Conservation (phyloP, 1,140 invertebrate genomes). For the Chionoecetes opilio region DNA sequence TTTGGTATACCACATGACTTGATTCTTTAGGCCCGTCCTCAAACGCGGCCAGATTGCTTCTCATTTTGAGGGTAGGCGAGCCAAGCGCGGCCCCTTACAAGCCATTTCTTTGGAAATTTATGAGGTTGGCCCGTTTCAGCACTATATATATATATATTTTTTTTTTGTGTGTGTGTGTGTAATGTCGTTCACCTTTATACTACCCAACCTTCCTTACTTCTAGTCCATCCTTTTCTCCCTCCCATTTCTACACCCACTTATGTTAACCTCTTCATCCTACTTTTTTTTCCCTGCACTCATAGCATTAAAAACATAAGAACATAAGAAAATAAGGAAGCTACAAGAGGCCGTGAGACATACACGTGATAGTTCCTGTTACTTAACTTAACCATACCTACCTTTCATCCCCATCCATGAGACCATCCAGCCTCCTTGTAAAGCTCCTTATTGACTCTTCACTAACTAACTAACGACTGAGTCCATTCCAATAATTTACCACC, state of each 20-base stretch:
- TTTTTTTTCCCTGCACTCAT: neutral
- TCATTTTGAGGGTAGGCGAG: constrained; percentile 44
- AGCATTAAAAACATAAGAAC: no score
- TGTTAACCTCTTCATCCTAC: neutral
- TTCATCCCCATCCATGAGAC: no score
- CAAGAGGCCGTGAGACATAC: no score
- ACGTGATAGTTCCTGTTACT: no score
- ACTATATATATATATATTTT: constrained; percentile 44
- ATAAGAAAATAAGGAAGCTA: no score
- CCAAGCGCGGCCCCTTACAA: constrained; percentile 50
- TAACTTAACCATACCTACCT: no score
- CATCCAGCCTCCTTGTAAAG: no score
- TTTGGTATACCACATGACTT: no score
- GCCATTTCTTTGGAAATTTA: constrained; percentile 69
- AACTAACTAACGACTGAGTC: no score
- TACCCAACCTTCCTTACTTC: neutral
- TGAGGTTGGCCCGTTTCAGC: constrained; percentile 33
- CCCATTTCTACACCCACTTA: neutral
- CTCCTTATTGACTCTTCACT: no score
- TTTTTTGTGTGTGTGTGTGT: no score
- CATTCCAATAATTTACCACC: no score
- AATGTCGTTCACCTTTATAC: neutral
- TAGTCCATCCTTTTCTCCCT: neutral
- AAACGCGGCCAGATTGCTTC: constrained; percentile 39
- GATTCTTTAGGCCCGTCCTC: neutral